Evolutionary conservation across 2,797 vertebrate genomes (phyloP).

Genomic region (Diplodus puntazzo): DNA sequence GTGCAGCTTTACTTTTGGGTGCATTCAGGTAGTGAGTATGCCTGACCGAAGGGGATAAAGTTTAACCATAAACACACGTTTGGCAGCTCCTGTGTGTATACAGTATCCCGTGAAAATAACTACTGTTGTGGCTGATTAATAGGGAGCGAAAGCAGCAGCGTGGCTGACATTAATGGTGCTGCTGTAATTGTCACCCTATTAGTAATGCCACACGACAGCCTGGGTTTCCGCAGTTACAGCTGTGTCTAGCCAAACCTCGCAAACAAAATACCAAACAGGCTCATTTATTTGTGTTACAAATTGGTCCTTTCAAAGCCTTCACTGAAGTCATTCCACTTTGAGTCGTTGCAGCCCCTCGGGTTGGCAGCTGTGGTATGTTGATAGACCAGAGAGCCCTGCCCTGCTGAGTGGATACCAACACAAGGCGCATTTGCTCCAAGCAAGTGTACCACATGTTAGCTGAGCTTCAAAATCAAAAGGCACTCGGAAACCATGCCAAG

Average conservation of each 20-base stretch:
- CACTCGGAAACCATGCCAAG: conserved; percentile 25
- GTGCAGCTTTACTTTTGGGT: conserved; percentile 39
- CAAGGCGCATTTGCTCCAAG: conserved; percentile 32
- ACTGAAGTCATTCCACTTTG: conserved; percentile 77
- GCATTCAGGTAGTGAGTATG: conserved; percentile 53
- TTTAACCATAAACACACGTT: conserved; percentile 81
- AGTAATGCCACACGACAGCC: conserved; percentile 85
- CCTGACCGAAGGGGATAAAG: conserved; percentile 73
- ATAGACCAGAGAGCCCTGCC: conserved; percentile 73
- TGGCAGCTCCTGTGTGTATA: conserved; percentile 78
- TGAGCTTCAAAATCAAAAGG: conserved; percentile 27
- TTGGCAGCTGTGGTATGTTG: conserved; percentile 74
- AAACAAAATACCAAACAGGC: conserved; percentile 85
- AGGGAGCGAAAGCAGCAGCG: conserved; percentile 77
- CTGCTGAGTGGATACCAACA: conserved; percentile 62
- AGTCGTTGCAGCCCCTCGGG: conserved; percentile 71
- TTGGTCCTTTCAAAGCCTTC: conserved; percentile 82
- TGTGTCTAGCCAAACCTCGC: conserved; percentile 77
- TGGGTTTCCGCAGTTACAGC: conserved; percentile 83
- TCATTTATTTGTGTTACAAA: conserved; percentile 86
- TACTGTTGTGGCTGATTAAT: conserved; percentile 82
- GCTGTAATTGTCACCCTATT: conserved; percentile 87
- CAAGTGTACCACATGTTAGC: conserved; percentile 27
- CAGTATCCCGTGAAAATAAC: conserved; percentile 79
- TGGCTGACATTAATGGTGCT: conserved; percentile 83